Evolutionary conservation across 1,140 invertebrate species (phyloP).

Genomic region (Eumeta japonica): DNA sequence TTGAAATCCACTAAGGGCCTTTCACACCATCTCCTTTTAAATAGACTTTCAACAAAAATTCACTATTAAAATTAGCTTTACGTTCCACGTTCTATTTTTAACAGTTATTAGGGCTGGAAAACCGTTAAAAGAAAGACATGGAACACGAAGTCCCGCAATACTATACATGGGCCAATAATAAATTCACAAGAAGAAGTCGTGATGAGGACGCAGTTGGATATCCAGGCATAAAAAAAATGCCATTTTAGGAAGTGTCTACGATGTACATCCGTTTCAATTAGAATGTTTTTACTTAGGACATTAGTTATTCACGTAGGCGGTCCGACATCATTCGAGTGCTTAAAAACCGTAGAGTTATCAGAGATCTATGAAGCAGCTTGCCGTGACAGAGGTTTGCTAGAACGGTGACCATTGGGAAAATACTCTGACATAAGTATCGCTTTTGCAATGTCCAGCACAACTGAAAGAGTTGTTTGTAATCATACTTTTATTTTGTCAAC

Average conservation of each 20-base stretch:
- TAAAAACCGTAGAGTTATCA: slow-evolving; percentile 14
- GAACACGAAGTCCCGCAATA: slow-evolving; percentile 18
- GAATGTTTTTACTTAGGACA: slow-evolving; percentile 12
- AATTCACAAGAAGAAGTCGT: too few relatives aligned
- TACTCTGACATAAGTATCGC: slow-evolving; percentile 12
- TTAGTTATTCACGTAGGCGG: slow-evolving; percentile 11
- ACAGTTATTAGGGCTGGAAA: too few relatives aligned
- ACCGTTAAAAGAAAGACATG: too few relatives aligned
- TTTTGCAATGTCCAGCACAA: slow-evolving; percentile 7
- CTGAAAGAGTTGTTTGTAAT: slow-evolving; percentile 15
- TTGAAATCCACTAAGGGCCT: too few relatives aligned
- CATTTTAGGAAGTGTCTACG: slow-evolving; percentile 12
- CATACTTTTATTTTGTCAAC: too few relatives aligned
- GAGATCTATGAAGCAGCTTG: slow-evolving; percentile 16
- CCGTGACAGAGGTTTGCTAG: slow-evolving; percentile 13
- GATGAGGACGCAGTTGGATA: slow-evolving; percentile 11
- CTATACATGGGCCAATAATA: too few relatives aligned
- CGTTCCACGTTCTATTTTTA: too few relatives aligned
- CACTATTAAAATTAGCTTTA: too few relatives aligned
- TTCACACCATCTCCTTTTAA: too few relatives aligned
- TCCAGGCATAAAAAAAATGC: slow-evolving; percentile 13
- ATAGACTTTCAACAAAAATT: slow-evolving; percentile 7
- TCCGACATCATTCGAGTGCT: slow-evolving; percentile 13
- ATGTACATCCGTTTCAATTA: too few relatives aligned
- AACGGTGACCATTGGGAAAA: slow-evolving; percentile 15